Evolutionary conservation across 2,113 vertebrate genomes (phyloP), one percentile per base, ranked within the genome.

Genomic region (Bolborhynchus lineola): DNA sequence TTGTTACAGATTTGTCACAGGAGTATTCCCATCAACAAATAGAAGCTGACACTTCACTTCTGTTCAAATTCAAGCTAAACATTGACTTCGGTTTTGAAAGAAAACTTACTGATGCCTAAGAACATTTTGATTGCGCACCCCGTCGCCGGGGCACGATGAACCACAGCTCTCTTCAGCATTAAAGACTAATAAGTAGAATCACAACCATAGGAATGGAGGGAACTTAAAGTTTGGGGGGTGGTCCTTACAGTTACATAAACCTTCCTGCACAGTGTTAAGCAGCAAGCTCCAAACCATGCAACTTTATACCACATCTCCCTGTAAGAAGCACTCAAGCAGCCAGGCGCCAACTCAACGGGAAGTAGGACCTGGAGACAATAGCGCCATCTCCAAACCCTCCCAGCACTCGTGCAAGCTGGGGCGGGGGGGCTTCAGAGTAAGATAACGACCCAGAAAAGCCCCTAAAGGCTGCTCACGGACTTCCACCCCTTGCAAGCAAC

Each of bases 131-230:
- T 90, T 86, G 82, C 59, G 49, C 68, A 3, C 29, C 46, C 33
- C 57, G 44, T 7, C 94, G 49, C 67, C 28, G 14, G 82, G 87
- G 57, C 82, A 69, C 53, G 26, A 62, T 6, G 12, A 92, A 72
- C 24, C 33, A 15, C 16, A 72, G 41, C 13, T 82, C 83, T 62
- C 28, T 50, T 10, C 52, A 60, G 37, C 21, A 25, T 62, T 47
- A 95, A 63, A 37, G 83, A 28, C 31, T 76, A 53, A 76, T 82
- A 91, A 89, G 83, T 13, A 24, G 42, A 95, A 69, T 82, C 75
- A 46, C 16, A 49, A 3, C 6, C 50, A 46, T 2, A 33, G 37
- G 49, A 71, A 75, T 74, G 28, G n/a, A 90, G 49, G 39, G 64
- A 72, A 82, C 52, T 85, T 82, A 62, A 79, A 62, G 55, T 35